A percentile compares a stretch with the other conserved stretches of the same genome.
Evolutionary conservation across 2,888 invertebrate genomes (phyloP).

Genomic region (Tipula lateralis): DNA sequence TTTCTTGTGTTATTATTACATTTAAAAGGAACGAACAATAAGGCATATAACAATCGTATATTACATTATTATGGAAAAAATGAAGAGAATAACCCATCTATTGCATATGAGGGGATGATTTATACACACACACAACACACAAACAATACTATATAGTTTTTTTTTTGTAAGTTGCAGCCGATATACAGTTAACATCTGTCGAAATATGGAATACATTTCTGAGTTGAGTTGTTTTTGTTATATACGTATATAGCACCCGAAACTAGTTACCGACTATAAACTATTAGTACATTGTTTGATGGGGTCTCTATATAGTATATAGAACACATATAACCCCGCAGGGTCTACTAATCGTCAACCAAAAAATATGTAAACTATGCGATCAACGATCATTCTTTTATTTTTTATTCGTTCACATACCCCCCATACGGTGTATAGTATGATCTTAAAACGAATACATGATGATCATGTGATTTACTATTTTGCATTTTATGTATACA

Average conservation of each 20-base stretch:
- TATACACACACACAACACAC: neutral
- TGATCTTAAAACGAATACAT: neutral
- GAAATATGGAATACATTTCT: neutral
- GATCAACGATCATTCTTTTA: neutral
- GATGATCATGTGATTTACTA: neutral
- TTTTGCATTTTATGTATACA: neutral
- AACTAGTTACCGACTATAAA: neutral
- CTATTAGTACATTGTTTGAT: conserved; percentile 19
- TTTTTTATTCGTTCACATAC: neutral
- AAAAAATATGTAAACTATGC: neutral
- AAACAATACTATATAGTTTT: neutral
- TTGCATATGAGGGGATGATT: conserved; percentile 19
- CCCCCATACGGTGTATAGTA: neutral
- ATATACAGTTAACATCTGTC: conserved; percentile 24
- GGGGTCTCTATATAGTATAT: neutral
- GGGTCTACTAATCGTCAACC: neutral
- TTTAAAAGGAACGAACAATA: conserved; percentile 24
- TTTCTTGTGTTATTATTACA: neutral
- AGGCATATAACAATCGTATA: neutral
- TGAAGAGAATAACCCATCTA: neutral
- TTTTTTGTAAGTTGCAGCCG: conserved; percentile 24
- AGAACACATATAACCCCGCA: neutral
- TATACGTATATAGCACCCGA: neutral
- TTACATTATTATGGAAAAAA: neutral
- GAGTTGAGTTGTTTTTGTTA: neutral